A percentile compares a stretch with the other conserved stretches of the same genome.
phyloP scores from a whole-genome alignment of 1,140 invertebrate genomes.

The Anthonomus grandis region DNA sequence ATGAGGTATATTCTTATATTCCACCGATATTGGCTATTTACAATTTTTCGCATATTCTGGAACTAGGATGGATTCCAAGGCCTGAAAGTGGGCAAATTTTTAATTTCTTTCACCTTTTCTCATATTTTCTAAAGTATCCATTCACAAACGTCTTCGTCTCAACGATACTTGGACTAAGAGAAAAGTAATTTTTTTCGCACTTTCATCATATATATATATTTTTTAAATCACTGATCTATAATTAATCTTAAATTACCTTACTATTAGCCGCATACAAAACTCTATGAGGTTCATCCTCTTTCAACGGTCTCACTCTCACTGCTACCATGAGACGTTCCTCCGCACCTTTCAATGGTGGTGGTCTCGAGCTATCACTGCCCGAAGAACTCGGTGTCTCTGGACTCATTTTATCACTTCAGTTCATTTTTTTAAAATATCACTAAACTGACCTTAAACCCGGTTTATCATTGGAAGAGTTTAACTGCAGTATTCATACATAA shows the following conservation, averaged over 20 bases:
- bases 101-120: too few relatives aligned
- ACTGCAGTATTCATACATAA: not conserved
- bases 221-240: too few relatives aligned
- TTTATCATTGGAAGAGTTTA: conserved; percentile 1
- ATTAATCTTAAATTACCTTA: conserved; percentile 33
- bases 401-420: conserved; percentile 41
- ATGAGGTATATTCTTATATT: too few relatives aligned
- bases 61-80: too few relatives aligned
- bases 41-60: too few relatives aligned
- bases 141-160: too few relatives aligned
- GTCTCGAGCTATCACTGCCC: conserved; percentile 32
- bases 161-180: too few relatives aligned
- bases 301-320: conserved; percentile 44
- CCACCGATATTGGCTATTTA: too few relatives aligned
- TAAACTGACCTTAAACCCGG: not conserved
- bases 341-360: conserved; percentile 25
- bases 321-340: conserved; percentile 48
- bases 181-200: too few relatives aligned
- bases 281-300: conserved; percentile 39
- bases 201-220: too few relatives aligned
- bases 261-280: conserved; percentile 39
- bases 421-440: not conserved
- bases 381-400: conserved; percentile 40
- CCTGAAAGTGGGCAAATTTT: too few relatives aligned
- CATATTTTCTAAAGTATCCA: too few relatives aligned